A percentile compares a stretch with the other conserved stretches of the same genome.
Conservation (phyloP, 2,113 vertebrate species). For the Athene noctua region DNA sequence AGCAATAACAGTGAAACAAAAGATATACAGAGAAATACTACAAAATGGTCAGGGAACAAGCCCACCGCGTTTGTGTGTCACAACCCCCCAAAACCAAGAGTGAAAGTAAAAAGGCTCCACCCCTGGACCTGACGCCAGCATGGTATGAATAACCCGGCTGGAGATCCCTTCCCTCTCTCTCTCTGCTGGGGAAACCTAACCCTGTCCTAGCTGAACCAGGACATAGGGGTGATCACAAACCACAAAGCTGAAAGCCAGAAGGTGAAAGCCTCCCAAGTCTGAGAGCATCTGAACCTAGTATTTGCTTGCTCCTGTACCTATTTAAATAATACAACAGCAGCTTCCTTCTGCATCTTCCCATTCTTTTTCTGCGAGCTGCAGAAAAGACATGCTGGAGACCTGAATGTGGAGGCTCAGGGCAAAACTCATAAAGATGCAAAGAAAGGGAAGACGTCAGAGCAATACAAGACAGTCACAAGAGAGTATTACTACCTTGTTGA, state of each 20-base stretch:
- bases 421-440: neutral
- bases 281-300: neutral
- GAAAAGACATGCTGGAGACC: neutral
- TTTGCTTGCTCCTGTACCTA: neutral
- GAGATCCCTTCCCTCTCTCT: no score
- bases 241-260: neutral
- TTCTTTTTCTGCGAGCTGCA: neutral
- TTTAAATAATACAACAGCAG: neutral
- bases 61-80: no score
- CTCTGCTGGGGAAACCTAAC: no score
- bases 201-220: no score
- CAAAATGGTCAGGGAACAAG: no score
- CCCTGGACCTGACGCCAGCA: no score
- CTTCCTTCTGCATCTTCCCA: neutral
- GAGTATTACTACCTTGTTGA: neutral
- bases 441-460: neutral
- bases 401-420: rapidly evolving
- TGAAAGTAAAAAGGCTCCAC: no score
- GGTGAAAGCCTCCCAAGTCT: neutral
- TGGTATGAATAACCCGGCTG: no score
- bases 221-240: neutral
- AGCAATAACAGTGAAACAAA: no score
- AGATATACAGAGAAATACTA: no score
- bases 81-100: no score
- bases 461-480: neutral